These are phyloP conservation scores for Capromys pilorides DNA, from an alignment of 2,797 vertebrate genomes.

Conservation along the genomic window DNA sequence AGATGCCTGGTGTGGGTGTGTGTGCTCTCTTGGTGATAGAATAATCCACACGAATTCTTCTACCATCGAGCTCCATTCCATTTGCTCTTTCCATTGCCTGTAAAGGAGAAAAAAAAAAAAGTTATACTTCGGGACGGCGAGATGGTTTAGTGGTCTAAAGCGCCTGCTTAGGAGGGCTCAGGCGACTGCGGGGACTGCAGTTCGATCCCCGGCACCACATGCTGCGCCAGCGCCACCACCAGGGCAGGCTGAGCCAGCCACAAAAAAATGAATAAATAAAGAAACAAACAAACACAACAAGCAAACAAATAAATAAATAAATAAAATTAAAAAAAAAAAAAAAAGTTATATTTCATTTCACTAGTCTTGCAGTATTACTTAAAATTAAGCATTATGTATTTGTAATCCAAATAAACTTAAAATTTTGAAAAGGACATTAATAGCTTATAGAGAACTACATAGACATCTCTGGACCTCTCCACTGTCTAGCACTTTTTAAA, in stretches of 20 bases:
- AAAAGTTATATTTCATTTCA: slow-evolving; percentile 8
- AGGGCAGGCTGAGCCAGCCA: too few species aligned
- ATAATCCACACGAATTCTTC: slow-evolving; percentile 94
- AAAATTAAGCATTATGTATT: background rate
- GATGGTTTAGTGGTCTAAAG: too few species aligned
- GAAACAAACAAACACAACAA: too few species aligned
- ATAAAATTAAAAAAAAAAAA: too few species aligned
- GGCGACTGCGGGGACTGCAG: too few species aligned
- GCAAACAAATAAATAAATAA: too few species aligned
- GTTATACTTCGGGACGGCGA: background rate
- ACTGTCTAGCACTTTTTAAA: slow-evolving; percentile 20
- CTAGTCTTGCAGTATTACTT: background rate
- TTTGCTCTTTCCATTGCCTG: slow-evolving; percentile 96
- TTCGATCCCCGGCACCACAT: too few species aligned
- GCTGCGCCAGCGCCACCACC: too few species aligned
- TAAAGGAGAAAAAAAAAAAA: slow-evolving; percentile 69
- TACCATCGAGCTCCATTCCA: slow-evolving; percentile 96
- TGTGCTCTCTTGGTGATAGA: slow-evolving; percentile 96
- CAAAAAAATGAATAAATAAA: too few species aligned
- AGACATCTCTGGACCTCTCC: background rate
- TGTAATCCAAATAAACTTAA: background rate
- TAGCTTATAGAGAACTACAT: background rate
- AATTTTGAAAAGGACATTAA: background rate
- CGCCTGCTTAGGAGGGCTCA: too few species aligned
- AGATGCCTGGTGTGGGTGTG: slow-evolving; percentile 96